phyloP scores from a whole-genome alignment of 2,888 invertebrate genomes.

The Tachystola acroxantha region DNA sequence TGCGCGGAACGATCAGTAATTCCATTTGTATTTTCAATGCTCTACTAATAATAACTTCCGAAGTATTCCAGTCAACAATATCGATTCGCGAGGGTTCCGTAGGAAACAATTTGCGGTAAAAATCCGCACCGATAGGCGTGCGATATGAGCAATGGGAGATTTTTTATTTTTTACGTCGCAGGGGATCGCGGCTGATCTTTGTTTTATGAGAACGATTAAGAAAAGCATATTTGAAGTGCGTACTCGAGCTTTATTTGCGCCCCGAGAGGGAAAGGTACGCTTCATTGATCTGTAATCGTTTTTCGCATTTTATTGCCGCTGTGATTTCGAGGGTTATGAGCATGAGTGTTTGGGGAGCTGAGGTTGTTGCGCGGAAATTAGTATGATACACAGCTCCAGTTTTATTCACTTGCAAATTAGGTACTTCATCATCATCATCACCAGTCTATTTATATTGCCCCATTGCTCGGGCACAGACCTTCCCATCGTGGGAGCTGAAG shows the following conservation, averaged over 20 bases:
- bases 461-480: too few species aligned
- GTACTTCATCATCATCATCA: too few species aligned
- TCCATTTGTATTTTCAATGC: slow-evolving; percentile 47
- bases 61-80: slow-evolving; percentile 56
- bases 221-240: slow-evolving; percentile 79
- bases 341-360: slow-evolving; percentile 34
- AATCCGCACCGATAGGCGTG: slow-evolving; percentile 51
- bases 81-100: slow-evolving; percentile 52
- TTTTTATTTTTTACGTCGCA: slow-evolving; percentile 45
- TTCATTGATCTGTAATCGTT: slow-evolving; percentile 78
- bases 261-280: slow-evolving; percentile 67
- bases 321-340: slow-evolving; percentile 50
- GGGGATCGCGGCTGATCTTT: slow-evolving; percentile 72
- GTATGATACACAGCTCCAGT: too few species aligned
- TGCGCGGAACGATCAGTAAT: slow-evolving; percentile 42
- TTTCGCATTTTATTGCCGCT: slow-evolving; percentile 69
- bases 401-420: too few species aligned
- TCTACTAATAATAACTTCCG: slow-evolving; percentile 54
- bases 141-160: slow-evolving; percentile 67
- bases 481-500: too few species aligned
- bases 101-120: slow-evolving; percentile 65
- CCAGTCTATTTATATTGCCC: too few species aligned
- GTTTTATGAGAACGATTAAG: slow-evolving; percentile 79
- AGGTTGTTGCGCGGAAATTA: slow-evolving; percentile 48
- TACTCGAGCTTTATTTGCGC: slow-evolving; percentile 72